Evolutionary conservation across 2,797 vertebrate genomes (phyloP).

Genomic region (Lacerta agilis): DNA sequence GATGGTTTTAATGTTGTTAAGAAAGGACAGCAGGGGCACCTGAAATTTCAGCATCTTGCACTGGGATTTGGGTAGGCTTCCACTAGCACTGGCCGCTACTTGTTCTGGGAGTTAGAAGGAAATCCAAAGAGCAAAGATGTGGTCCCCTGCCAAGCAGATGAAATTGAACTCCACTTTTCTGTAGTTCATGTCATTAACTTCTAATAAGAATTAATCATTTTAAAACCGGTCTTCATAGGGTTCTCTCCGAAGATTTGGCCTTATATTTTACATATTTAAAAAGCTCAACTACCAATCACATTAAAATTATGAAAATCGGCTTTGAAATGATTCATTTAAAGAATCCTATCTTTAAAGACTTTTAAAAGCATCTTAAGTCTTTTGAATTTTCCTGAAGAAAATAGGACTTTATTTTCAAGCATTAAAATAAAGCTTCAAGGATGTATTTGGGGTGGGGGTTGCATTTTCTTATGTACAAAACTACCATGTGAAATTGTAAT

Average conservation of each 20-base stretch:
- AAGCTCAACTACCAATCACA: not conserved
- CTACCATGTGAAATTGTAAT: not conserved
- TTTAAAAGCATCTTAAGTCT: not conserved
- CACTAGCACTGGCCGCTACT: not conserved
- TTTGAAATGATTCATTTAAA: conserved; percentile 6
- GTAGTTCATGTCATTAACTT: conserved; percentile 10
- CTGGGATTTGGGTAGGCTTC: not conserved
- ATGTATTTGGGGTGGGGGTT: not conserved
- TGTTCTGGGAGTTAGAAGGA: not conserved
- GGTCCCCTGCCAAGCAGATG: not conserved
- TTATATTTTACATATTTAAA: conserved; percentile 21
- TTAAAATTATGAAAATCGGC: conserved; percentile 26
- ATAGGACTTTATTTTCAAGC: not conserved
- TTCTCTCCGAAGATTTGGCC: conserved; percentile 7
- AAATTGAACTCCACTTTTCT: conserved; percentile 3
- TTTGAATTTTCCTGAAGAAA: conserved; percentile 1
- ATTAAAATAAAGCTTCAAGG: not conserved
- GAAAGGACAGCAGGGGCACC: not conserved
- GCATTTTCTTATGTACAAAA: not conserved
- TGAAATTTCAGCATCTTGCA: not conserved
- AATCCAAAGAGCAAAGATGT: not conserved
- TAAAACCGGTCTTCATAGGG: conserved; percentile 7
- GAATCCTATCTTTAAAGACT: conserved; percentile 7
- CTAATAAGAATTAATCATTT: conserved; percentile 32
- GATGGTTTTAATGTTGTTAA: not conserved